Base-by-base conservation (phyloP, 1,140 invertebrate species). In the Hesperophylax magnus region DNA sequence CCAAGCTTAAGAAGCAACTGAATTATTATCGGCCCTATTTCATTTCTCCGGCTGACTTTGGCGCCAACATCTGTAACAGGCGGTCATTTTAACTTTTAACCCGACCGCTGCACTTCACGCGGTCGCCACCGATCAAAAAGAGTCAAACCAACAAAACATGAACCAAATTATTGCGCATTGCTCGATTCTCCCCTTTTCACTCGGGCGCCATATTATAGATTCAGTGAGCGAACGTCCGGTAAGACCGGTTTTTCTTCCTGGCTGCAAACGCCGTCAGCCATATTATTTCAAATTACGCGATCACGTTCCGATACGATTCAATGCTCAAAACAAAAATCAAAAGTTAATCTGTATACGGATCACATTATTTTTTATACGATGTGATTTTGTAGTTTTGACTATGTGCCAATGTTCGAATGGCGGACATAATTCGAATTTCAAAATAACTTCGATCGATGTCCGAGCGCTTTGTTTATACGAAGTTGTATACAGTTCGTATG, bases 221-320 rank as follows among this genome's bases (percentile, higher is more conserved):
- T 67, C 17, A 34, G 63, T 27, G 22, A 27, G 63, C 31, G 22
- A 14, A n/a, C 31, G 63, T 67, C 63, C 63, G 63, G 63, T 31
- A 22, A 31, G 31, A 67, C 63, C 63, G 63, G 63, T 67, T 67
- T 67, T 27, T n/a, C 11, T 67, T 67, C 58, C 58, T 67, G 63
- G 31, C 63, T 67, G 22, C 11, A 34, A 67, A 34, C 11, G 9
- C 63, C 63, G n/a, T 31, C 63, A 14, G 24, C 9, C 63, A 67
- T 67, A 27, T 47, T 47, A 47, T 67, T 34, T 34, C 17, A 31
- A 67, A 39, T 17, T 67, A 31, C 63, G 17, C 22, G 0, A 67
- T 31, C 63, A 31, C 11, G 39, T 47, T 47, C 39, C 9, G 14
- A 2, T 8, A 47, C 9, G 1, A 2, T 47, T 47, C 39, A 47